Evolutionary conservation across 2,113 vertebrate genomes (phyloP), one percentile per base, ranked within the genome.

Genomic region (Donacobius atricapilla): DNA sequence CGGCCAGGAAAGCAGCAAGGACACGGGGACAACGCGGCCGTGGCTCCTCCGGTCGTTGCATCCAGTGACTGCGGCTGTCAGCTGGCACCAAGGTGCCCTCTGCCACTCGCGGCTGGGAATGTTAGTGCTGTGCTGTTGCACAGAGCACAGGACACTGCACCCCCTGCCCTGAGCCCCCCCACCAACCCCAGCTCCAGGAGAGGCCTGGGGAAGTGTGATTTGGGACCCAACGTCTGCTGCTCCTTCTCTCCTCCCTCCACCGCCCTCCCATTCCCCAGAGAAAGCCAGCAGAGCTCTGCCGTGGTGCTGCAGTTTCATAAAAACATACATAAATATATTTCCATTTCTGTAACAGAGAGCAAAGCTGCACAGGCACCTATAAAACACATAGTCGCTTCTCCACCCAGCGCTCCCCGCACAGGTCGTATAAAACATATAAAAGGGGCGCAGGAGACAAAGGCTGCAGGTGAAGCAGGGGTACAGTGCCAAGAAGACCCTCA

Each of bases 251-350:
- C 39, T 35, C 73, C 66, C 90, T 48, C 57, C 48, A 56, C 91
- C 53, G 4, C 54, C 82, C 82, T 73, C 83, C 75, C n/a, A 3
- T 65, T 84, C 83, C 94, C 83, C 61, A 87, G 64, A 91, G 87
- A 92, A 83, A 91, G 53, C 75, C 64, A 40, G 87, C 72, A 83
- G 71, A 80, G 85, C 88, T 95, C 66, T 76, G 82, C 72, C 0
- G n/a, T 77, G 76, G 9, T 96, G 87, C 97, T 97, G 97, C 83
- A 96, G 96, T 96, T 97, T 97, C 94, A 97, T 98, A 98, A 94
- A 98, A 98, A 98, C 95, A 97, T 97, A 98, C 94, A 98, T 97
- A 98, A 98, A 98, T 98, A 98, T 98, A 98, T 98, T 98, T 98
- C 96, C 96, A 93, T 96, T 97, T 98, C 93, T 97, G 86, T 90